Evolutionary conservation across 2,113 vertebrate species (phyloP), one percentile per base, ranked within the genome.

Genomic region (Accipiter cooperii): DNA sequence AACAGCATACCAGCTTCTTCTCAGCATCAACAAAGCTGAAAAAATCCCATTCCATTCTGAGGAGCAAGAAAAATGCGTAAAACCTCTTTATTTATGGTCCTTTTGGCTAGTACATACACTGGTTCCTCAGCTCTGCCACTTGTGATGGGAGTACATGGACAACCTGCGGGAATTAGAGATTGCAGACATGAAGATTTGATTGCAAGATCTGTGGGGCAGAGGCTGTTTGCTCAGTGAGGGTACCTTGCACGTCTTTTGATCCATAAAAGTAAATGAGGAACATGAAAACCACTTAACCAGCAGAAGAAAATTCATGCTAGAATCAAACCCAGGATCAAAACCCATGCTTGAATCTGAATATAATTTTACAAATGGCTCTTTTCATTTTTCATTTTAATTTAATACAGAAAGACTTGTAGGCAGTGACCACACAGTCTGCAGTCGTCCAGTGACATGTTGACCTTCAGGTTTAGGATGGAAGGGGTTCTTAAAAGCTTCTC

Each of bases 401-500:
- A 68, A 74, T 58, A n/a, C 21, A 40, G 58, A 71, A 63, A 57
- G 51, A 38, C 49, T 78, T 64, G 17, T 60, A 47, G 61, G 21
- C 34, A 68, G 80, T 73, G 86, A 61, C 73, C 65, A 77, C 46
- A 29, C 47, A 91, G 84, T n/a, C 60, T 33, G 17, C 64, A 68
- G 22, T 40, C 19, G 68, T 86, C 70, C 83, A 64, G 75, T 61
- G 94, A 97, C 65, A 96, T 85, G 90, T 97, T 98, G 98, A 98
- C 97, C 98, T 98, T 98, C 97, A 98, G 82, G 75, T 84, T 64
- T 74, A 60, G 65, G 63, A 81, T 34, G 76, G 63, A 94, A 61
- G 36, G 84, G 78, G 77, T 93, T 57, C 96, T 97, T 98, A 97
- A 98, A 98, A 98, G 96, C 73, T 97, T 98, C 98, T 98, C 95